Evolutionary conservation across 1,140 invertebrate species (phyloP), one percentile per base, ranked within the genome.

Genomic region (Drosophila lowei): DNA sequence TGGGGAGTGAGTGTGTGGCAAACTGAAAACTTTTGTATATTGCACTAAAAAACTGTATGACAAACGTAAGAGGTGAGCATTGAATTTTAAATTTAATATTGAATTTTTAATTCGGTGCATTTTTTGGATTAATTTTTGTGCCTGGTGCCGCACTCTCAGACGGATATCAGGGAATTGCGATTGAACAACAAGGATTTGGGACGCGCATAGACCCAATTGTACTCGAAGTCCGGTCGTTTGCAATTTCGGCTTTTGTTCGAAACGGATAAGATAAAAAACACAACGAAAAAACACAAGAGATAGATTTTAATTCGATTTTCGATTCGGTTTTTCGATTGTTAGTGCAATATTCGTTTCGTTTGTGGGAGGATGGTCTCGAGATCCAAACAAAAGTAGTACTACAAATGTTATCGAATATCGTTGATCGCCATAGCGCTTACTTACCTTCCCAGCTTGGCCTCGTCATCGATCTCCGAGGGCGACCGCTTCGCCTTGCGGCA

Each of bases 391-490:
- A 43, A 57, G 13, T 41, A n/a, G 34, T 47, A 66, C 43, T 13
- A 68, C 25, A 55, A 18, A 68, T 34, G 34, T 38, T 13, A 13
- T 13, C 11, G 34, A 11, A 1, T 38, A 11, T 38, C 9, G 34
- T 4, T 5, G 34, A 13, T 38, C 30, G 30, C 30, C 30, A 4
- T 3, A 11, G 9, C 9, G 30, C 11, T 38, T 18, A 52, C 91
- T 92, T 93, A 97, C 96, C 95, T 96, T 93, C 95, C 95, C 41
- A 96, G 92, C 91, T 96, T 96, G 0, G 95, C 93, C 91, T 96
- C 95, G 25, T 96, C 96, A 57, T 96, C 95, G 71, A 91, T 85
- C 30, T 91, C 91, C 13, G 91, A 91, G 30, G 91, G 91, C 25
- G 91, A 91, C 44, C 91, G 81, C 67, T 93, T 93, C 15, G 89